Base-by-base conservation (phyloP, 2,797 vertebrate species). In the Thunnus albacares region DNA sequence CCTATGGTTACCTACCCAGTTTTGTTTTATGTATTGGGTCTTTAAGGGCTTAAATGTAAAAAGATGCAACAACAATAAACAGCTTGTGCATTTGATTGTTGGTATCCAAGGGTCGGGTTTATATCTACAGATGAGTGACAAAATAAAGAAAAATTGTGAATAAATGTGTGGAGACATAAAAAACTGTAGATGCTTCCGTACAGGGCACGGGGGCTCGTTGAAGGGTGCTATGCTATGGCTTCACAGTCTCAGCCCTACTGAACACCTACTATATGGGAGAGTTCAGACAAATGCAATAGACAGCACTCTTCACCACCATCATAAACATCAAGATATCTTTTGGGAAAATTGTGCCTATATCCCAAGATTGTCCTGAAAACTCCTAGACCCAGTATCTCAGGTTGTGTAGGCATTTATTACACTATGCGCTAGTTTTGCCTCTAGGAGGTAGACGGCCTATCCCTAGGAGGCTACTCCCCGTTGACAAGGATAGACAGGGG, bases 401-500 rank as follows among this genome's bases (percentile, higher is more conserved):
- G 35, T 10, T 43, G 41, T 43, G 12, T 43, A 43, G 41, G 41
- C 41, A 43, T 43, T 43, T 43, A 43, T 43, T 43, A 43, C 41
- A 43, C 30, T 33, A 33, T 6, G 1, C 14, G 3, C 12, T 14
- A 43, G 41, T 13, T 43, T 13, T 43, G 13, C 41, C 12, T 43
- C 41, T 43, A 43, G 13, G 14, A 1, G 41, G 3, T 43, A 43
- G 7, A 43, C 13, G 14, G 12, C 3, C 12, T 43, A 13, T 43
- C 3, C 4, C 13, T 43, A 43, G 10, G 13, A 55, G 43, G 15
- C 1, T 64, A 41, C 6, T 22, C 52, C 41, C n/a, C 14, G 7
- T 10, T 78, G 18, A 63, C 2, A 12, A 62, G 26, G 2, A 60
- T 11, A 75, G 4, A 81, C 33, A 33, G 7, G 35, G 43, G 65